Percentiles rank a stretch among this genome's conserved stretches.
phyloP scores from a whole-genome alignment of 2,113 vertebrate species.

The Oreochromis niloticus region DNA sequence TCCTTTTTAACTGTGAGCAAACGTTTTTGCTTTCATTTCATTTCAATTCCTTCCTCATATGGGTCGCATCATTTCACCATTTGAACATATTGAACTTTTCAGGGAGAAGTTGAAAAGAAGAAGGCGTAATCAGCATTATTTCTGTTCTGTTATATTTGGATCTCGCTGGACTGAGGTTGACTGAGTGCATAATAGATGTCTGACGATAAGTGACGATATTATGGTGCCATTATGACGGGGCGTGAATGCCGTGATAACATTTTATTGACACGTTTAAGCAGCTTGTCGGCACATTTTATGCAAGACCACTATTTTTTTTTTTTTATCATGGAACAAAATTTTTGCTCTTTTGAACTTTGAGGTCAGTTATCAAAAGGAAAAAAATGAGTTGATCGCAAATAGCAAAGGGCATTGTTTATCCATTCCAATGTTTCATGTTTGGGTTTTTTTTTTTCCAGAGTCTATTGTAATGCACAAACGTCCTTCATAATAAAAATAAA shows the following conservation, averaged over 20 bases:
- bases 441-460: not conserved
- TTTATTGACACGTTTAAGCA: not conserved
- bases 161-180: conserved; percentile 33
- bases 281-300: conserved; percentile 9
- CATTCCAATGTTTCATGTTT: conserved; percentile 19
- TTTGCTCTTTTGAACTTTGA: conserved; percentile 13
- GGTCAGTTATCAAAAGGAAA: conserved; percentile 15
- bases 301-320: not conserved
- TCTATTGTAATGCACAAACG: conserved; percentile 50
- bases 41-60: conserved; percentile 5
- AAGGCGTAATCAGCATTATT: not conserved
- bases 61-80: conserved; percentile 34
- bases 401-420: conserved; percentile 26
- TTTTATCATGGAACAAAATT: conserved; percentile 15
- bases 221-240: conserved; percentile 34
- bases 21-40: conserved; percentile 21
- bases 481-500: conserved; percentile 64
- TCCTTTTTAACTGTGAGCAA: conserved; percentile 39
- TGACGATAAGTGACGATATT: not conserved
- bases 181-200: not conserved
- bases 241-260: not conserved
- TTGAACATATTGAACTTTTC: conserved; percentile 30
- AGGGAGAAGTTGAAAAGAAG: not conserved
- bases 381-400: conserved; percentile 1
- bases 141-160: not conserved